A percentile compares a stretch with the other conserved stretches of the same genome.
These are phyloP conservation scores for Malthinus flaveolus DNA, from an alignment of 2,888 invertebrate species.

Conservation along the genomic window DNA sequence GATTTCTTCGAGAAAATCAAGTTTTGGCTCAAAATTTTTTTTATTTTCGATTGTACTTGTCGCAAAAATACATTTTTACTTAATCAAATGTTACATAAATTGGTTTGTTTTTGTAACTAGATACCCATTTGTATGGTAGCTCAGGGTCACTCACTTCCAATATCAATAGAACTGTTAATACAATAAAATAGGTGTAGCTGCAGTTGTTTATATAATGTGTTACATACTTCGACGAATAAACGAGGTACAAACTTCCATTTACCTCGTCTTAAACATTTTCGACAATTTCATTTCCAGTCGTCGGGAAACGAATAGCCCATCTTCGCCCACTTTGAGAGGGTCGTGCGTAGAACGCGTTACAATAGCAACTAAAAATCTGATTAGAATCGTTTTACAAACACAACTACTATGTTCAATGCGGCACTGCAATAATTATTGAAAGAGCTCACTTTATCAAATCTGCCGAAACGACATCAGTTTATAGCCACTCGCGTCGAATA, in stretches of 20 bases:
- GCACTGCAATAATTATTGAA: too few species aligned
- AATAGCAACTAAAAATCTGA: too few species aligned
- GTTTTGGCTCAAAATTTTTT: not conserved
- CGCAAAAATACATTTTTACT: not conserved
- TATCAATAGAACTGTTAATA: constrained; percentile 49
- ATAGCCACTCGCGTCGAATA: too few species aligned
- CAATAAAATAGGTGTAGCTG: constrained; percentile 39
- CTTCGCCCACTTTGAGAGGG: too few species aligned
- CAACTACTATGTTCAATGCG: too few species aligned
- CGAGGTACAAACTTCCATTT: constrained; percentile 19
- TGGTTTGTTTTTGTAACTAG: constrained; percentile 26
- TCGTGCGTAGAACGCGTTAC: too few species aligned
- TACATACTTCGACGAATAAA: constrained; percentile 19
- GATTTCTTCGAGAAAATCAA: not conserved
- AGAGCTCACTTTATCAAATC: too few species aligned
- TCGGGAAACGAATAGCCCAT: too few species aligned
- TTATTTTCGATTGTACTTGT: not conserved
- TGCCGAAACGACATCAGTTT: too few species aligned
- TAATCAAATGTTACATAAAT: constrained; percentile 32
- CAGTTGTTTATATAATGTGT: constrained; percentile 32
- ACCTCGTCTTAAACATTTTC: constrained; percentile 4
- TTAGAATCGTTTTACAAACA: too few species aligned
- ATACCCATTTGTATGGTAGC: constrained; percentile 49
- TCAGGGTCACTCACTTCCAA: constrained; percentile 57
- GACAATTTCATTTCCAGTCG: not conserved